Evolutionary conservation across 2,888 invertebrate species (phyloP).

Genomic region (Agapetus fuscipes): DNA sequence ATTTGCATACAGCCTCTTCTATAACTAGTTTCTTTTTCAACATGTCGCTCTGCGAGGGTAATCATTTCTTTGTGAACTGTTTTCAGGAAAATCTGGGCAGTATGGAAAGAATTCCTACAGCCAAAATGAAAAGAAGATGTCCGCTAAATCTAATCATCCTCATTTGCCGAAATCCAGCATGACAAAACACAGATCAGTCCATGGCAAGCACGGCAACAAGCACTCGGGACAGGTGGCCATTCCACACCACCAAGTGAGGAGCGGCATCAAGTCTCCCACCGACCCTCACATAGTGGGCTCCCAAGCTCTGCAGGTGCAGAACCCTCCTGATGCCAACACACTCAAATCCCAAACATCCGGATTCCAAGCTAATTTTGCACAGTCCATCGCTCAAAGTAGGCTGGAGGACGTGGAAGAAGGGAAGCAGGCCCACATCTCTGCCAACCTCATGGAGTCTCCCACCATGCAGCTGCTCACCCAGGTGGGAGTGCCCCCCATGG

Average conservation of each 20-base stretch:
- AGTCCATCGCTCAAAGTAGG: conserved; percentile 32
- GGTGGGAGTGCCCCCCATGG: conserved; percentile 32
- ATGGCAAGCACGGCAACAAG: conserved; percentile 15
- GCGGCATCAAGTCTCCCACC: conserved; percentile 17
- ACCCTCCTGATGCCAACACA: conserved; percentile 29
- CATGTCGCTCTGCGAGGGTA: conserved; percentile 1
- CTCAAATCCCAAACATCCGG: conserved; percentile 22
- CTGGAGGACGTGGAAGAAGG: conserved; percentile 27
- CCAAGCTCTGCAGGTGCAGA: conserved; percentile 28
- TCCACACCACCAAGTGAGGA: conserved; percentile 17
- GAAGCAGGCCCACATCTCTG: conserved; percentile 32
- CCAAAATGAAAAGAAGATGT: conserved; percentile 42
- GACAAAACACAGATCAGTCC: conserved; percentile 18
- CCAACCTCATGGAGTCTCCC: conserved; percentile 33
- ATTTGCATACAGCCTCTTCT: conserved; percentile 3
- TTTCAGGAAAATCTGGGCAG: conserved; percentile 41
- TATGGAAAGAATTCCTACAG: conserved; percentile 42
- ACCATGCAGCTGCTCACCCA: conserved; percentile 37
- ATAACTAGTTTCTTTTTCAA: conserved; percentile 8
- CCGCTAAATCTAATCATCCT: conserved; percentile 38
- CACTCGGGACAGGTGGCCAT: conserved; percentile 19
- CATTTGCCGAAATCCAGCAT: conserved; percentile 16
- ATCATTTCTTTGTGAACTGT: conserved; percentile 11
- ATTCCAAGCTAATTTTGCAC: conserved; percentile 42
- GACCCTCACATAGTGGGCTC: conserved; percentile 19